Evolutionary conservation across 2,797 vertebrate species (phyloP), one percentile per base, ranked within the genome.

Genomic region (Gephyroberyx darwinii): DNA sequence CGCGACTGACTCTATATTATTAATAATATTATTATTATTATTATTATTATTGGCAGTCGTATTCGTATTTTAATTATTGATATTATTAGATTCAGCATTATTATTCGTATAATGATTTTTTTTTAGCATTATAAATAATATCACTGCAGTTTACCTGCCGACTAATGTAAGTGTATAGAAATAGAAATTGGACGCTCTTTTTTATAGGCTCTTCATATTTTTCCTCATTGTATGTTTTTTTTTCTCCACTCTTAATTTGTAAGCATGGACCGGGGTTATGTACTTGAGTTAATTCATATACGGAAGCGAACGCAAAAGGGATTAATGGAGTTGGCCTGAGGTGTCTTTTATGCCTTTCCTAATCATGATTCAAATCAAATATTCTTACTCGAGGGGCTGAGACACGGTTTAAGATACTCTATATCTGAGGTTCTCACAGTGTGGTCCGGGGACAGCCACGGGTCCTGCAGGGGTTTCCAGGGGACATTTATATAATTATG

Each of bases 1-100:
- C 92, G 90, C 78, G 78, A 85, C 92, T 81, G 89, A 89, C 88
- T 92, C 91, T 93, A 93, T 35, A 35, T 35, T 41, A 30, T 60
- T 75, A 48, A 50, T 26, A 41, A 10, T 51, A 51, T 51, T 51
- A 51, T 20, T 51, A 20, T 9, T 51, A 51, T 51, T 51, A 57
- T 57, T 37, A 59, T 41, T 13, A 59, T 41, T 41, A 59, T 41
- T 39, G 19, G 8, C 16, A 56, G 17, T 56, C 13, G 6, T 50
- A 50, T 5, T n/a, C 14, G 16, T 50, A n/a, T 5, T 50, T 26
- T 35, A 6, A 35, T 35, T 6, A 35, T 35, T 35, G 6, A 35
- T 35, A 12, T 43, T 10, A 43, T 43, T 26, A 26, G 26, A 26
- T 26, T 26, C 4, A 43, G 10, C 12, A 43, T 43, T 43, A 43